Percentiles rank a stretch among this genome's conserved stretches.
phyloP scores from a whole-genome alignment of 2,888 invertebrate species.

The Drosophila planitibia region DNA sequence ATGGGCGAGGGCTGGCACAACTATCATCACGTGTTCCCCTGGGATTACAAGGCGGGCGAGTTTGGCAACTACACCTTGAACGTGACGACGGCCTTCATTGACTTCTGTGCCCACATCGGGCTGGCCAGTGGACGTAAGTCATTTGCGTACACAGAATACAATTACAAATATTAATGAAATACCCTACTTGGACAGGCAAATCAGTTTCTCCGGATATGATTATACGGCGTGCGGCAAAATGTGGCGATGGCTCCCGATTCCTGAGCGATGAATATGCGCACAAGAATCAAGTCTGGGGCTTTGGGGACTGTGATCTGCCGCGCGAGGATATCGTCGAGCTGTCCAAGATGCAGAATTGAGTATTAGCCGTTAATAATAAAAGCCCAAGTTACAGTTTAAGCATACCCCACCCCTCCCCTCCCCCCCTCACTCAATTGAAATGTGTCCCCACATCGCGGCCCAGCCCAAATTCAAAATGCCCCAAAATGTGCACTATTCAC shows the following conservation, averaged over 20 bases:
- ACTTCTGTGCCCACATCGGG: conserved; percentile 91
- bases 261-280: conserved; percentile 83
- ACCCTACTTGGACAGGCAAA: conserved; percentile 85
- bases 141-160: not conserved
- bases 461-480: not conserved
- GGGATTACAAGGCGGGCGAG: conserved; percentile 90
- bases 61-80: conserved; percentile 89
- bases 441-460: not conserved
- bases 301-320: conserved; percentile 87
- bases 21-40: conserved; percentile 91
- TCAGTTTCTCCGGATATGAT: conserved; percentile 88
- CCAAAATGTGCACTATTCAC: conserved; percentile 6
- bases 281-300: conserved; percentile 87
- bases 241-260: conserved; percentile 87
- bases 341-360: conserved; percentile 86
- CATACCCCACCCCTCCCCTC: not conserved
- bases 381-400: conserved; percentile 48
- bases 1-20: conserved; percentile 94
- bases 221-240: conserved; percentile 86
- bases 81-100: conserved; percentile 92
- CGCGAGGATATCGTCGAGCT: conserved; percentile 87
- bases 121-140: conserved; percentile 91
- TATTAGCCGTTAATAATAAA: conserved; percentile 33
- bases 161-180: too few species aligned
- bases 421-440: too few species aligned